phyloP scores from a whole-genome alignment of 1,140 invertebrate genomes.

The Bombus superbus region DNA sequence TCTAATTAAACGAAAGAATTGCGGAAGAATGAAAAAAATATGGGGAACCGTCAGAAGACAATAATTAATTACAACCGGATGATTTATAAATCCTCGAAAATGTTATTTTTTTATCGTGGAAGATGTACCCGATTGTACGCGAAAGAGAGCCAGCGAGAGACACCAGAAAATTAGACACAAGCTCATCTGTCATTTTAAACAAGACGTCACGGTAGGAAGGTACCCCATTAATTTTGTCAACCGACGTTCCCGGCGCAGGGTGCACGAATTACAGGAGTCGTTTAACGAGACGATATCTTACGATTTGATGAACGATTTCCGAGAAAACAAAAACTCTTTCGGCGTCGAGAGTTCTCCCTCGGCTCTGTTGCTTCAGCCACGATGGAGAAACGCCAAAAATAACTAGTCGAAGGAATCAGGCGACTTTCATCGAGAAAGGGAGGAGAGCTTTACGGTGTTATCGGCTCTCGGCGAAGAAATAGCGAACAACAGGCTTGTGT shows the following conservation, averaged over 20 bases:
- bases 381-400: slow-evolving; percentile 64
- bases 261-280: slow-evolving; percentile 62
- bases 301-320: slow-evolving; percentile 78
- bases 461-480: not conserved
- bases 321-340: slow-evolving; percentile 71
- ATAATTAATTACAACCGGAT: not conserved
- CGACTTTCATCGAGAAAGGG: slow-evolving; percentile 20
- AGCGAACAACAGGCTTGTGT: slow-evolving; percentile 25
- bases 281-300: slow-evolving; percentile 68
- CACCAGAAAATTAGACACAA: slow-evolving; percentile 4
- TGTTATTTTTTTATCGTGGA: not conserved
- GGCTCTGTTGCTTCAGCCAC: slow-evolving; percentile 52
- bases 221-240: slow-evolving; percentile 77
- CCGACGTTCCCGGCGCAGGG: slow-evolving; percentile 39
- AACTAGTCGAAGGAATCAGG: slow-evolving; percentile 22
- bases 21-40: not conserved
- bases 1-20: too few relatives aligned
- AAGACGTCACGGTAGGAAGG: slow-evolving; percentile 62
- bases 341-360: not conserved
- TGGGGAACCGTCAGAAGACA: not conserved
- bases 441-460: not conserved
- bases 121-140: slow-evolving; percentile 45
- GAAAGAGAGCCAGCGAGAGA: slow-evolving; percentile 23
- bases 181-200: slow-evolving; percentile 75
- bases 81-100: not conserved